Base-by-base conservation (phyloP, 2,113 vertebrate genomes). In the Oryzias javanicus region DNA sequence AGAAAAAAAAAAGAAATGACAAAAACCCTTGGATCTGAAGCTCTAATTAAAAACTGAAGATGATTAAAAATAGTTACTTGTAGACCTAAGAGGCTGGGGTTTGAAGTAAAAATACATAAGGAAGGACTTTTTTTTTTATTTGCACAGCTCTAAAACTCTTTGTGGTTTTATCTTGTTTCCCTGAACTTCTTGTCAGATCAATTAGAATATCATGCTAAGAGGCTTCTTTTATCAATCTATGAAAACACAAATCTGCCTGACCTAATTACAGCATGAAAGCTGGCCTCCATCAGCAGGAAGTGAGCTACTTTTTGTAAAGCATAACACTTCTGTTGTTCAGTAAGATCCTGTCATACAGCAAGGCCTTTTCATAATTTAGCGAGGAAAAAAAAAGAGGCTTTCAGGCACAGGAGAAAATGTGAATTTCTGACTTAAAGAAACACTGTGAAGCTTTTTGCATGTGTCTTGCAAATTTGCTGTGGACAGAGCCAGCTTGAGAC, bases 211-310 rank as follows among this genome's bases (percentile, higher is more conserved):
- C 14, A 72, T 14, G 40, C 20, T 48, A 57, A 60, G 62, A 67
- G 42, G 66, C 22, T 64, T 64, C 59, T 67, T 76, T 73, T 47
- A 66, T 76, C 50, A 60, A 27, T 1, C 13, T 51, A 65, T 49
- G 5, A 64, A 71, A 72, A 60, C 58, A 74, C 52, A 77, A 67
- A 66, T 60, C 42, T 5, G 4, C 53, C 57, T 72, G 72, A 71
- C 64, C 60, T 56, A 72, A 76, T 82, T 78, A 80, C 49, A 64
- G 52, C 22, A 58, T 44, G 59, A 76, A 66, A 27, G 64, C 25
- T 35, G 55, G 60, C 71, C 64, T 51, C 62, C 42, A 2, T 49
- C 67, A 79, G 76, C 67, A 24, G 56, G 52, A 55, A 67, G 20
- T 0, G 8, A 47, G 49, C 24, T 16, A 17, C 29, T 46, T 35